Evolutionary conservation across 2,797 vertebrate genomes (phyloP).

Genomic region (Arctocebus calabarensis): DNA sequence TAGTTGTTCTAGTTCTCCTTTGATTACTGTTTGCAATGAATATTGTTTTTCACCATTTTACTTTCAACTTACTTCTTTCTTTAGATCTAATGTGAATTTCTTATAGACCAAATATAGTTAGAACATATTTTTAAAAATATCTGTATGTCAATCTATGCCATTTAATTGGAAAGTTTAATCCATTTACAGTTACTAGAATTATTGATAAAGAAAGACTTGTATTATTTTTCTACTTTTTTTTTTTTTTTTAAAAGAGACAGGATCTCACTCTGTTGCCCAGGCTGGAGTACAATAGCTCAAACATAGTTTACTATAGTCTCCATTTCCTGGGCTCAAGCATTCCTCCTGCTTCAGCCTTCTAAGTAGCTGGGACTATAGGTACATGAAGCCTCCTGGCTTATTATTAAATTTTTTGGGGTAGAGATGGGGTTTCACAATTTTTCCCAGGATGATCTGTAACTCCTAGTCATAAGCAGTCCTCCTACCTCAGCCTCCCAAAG

Average conservation of each 20-base stretch:
- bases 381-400: too few species aligned
- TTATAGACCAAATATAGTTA: background rate
- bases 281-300: background rate
- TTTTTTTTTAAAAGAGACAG: background rate
- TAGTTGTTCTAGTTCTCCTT: background rate
- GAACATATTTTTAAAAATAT: background rate
- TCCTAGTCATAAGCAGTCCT: too few species aligned
- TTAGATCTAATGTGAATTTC: background rate
- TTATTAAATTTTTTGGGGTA: too few species aligned
- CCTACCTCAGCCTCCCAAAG: too few species aligned
- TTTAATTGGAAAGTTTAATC: background rate
- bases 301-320: background rate
- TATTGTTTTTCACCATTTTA: background rate
- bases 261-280: background rate
- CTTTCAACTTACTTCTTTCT: background rate
- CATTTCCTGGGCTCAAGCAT: too few species aligned
- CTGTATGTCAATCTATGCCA: background rate
- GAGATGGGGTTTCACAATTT: too few species aligned
- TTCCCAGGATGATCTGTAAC: too few species aligned
- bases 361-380: too few species aligned
- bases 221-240: background rate
- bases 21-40: background rate
- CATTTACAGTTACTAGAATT: background rate
- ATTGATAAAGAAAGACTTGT: background rate
- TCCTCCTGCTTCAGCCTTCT: too few species aligned